Evolutionary conservation across 2,797 vertebrate species (phyloP).

Genomic region (Lerista edwardsae): DNA sequence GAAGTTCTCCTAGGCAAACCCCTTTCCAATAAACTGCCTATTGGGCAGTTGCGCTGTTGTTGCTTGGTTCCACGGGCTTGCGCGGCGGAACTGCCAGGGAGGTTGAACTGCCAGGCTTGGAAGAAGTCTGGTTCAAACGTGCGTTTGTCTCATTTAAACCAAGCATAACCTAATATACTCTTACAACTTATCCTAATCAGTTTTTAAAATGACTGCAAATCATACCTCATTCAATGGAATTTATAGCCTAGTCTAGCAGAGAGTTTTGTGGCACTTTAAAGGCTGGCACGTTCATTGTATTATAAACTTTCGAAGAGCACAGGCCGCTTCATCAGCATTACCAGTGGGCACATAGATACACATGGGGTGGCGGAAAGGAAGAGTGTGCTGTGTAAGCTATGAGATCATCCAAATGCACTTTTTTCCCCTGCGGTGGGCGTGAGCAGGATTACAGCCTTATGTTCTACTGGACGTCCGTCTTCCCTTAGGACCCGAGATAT

Average conservation of each 20-base stretch:
- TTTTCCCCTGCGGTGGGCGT: no score
- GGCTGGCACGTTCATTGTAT: no score
- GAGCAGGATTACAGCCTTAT: background rate
- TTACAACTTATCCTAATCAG: background rate
- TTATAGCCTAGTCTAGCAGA: background rate
- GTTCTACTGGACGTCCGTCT: slow-evolving; percentile 44
- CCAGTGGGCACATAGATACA: no score
- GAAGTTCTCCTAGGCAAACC: background rate
- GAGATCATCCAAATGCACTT: no score
- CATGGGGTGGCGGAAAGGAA: no score
- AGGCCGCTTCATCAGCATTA: no score
- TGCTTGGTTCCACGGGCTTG: background rate
- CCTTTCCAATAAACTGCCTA: background rate
- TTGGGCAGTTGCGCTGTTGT: no score
- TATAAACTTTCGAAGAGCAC: no score
- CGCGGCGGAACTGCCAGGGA: background rate
- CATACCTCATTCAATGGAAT: background rate
- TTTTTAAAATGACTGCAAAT: background rate
- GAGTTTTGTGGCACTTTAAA: no score
- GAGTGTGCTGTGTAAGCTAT: no score
- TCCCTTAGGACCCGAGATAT: slow-evolving; percentile 48
- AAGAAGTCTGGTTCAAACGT: background rate
- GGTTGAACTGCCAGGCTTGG: background rate
- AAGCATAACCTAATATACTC: background rate
- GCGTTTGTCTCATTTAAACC: background rate